These are phyloP conservation scores for Saccopteryx leptura DNA, from an alignment of 2,113 vertebrate species.

Conservation along the genomic window DNA sequence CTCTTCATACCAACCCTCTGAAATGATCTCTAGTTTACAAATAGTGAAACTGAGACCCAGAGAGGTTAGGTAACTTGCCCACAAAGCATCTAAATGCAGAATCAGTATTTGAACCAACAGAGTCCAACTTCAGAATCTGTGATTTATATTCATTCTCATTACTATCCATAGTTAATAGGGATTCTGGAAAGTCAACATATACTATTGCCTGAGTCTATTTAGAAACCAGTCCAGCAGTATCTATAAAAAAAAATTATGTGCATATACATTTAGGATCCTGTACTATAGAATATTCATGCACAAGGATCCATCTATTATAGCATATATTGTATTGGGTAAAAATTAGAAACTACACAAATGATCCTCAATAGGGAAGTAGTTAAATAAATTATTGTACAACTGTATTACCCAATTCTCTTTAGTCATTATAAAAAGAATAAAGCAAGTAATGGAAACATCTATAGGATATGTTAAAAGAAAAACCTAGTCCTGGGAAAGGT, in stretches of 20 bases:
- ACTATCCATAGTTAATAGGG: no score
- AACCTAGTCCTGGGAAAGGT: background rate
- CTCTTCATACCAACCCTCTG: background rate
- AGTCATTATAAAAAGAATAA: background rate
- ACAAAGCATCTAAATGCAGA: constrained; percentile 12
- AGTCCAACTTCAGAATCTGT: background rate
- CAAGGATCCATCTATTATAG: background rate
- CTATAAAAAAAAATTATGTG: background rate
- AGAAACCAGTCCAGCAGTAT: background rate
- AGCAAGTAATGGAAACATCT: background rate
- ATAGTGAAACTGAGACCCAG: background rate
- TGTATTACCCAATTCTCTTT: background rate
- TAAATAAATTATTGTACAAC: background rate
- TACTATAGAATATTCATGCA: background rate
- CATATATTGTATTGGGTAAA: background rate
- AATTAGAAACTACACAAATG: background rate
- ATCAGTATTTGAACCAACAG: background rate
- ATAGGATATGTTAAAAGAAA: background rate
- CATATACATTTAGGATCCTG: background rate
- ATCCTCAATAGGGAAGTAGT: background rate
- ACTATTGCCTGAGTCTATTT: background rate
- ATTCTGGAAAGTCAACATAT: no score
- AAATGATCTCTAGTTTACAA: background rate
- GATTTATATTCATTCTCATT: background rate
- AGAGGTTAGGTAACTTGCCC: background rate